Percentiles rank a stretch among this genome's conserved stretches.
These are phyloP conservation scores for Leptobrachium ailaonicum DNA, from an alignment of 2,113 vertebrate species.

Conservation along the genomic window DNA sequence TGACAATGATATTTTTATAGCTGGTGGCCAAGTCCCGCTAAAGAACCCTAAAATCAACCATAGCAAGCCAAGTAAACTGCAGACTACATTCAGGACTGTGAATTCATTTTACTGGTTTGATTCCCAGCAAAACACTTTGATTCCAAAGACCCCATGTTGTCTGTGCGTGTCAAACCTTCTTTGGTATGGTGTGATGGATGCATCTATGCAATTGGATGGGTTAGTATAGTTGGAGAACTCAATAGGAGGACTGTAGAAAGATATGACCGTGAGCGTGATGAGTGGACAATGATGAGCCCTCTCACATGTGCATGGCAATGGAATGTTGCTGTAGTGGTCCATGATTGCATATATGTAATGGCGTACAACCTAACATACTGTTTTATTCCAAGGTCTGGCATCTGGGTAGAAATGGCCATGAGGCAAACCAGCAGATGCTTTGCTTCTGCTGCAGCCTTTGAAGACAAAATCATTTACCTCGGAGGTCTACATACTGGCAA, in stretches of 20 bases:
- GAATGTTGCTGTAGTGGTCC: slow-evolving; percentile 86
- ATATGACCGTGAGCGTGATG: slow-evolving; percentile 90
- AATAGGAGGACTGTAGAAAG: slow-evolving; percentile 92
- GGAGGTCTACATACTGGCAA: slow-evolving; percentile 91
- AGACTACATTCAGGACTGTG: slow-evolving; percentile 86
- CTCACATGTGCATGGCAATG: slow-evolving; percentile 93
- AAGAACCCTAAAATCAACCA: slow-evolving; percentile 85
- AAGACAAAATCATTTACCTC: slow-evolving; percentile 94
- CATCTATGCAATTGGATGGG: slow-evolving; percentile 94
- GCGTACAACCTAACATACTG: slow-evolving; percentile 94
- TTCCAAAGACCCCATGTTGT: slow-evolving; percentile 94
- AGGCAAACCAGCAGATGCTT: slow-evolving; percentile 91
- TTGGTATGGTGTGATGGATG: slow-evolving; percentile 91
- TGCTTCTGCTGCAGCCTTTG: slow-evolving; percentile 89
- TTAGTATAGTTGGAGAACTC: slow-evolving; percentile 86
- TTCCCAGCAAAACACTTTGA: slow-evolving; percentile 96
- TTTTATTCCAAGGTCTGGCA: slow-evolving; percentile 88
- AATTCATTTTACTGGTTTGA: slow-evolving; percentile 97
- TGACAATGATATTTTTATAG: no score
- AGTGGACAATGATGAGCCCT: slow-evolving; percentile 91
- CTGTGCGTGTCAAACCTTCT: slow-evolving; percentile 87
- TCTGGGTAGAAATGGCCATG: slow-evolving; percentile 95
- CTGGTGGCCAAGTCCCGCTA: slow-evolving; percentile 72
- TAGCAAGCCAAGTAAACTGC: slow-evolving; percentile 53
- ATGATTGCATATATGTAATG: slow-evolving; percentile 93